These are phyloP conservation scores for Dilophus febrilis DNA, from an alignment of 2,888 invertebrate genomes.

Conservation along the genomic window DNA sequence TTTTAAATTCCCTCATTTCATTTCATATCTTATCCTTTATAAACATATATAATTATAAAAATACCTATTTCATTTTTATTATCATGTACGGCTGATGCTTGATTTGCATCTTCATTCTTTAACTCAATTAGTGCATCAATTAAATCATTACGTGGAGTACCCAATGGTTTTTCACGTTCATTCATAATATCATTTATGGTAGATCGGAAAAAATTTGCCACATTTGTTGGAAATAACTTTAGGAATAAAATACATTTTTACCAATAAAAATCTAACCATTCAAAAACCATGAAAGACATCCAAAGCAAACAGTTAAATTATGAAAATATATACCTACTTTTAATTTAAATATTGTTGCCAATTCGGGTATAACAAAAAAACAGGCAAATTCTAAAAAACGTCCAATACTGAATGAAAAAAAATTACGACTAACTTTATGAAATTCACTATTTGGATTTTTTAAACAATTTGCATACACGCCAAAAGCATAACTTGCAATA, in stretches of 20 bases:
- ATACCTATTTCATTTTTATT: no score
- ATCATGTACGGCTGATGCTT: neutral
- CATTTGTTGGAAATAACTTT: slow-evolving; percentile 9
- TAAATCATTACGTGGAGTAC: slow-evolving; percentile 27
- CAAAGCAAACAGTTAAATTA: no score
- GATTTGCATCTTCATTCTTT: slow-evolving; percentile 14
- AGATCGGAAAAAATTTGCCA: slow-evolving; percentile 21
- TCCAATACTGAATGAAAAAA: slow-evolving; percentile 14
- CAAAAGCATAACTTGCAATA: slow-evolving; percentile 25
- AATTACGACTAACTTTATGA: slow-evolving; percentile 16
- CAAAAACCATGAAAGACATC: no score
- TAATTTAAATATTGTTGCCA: slow-evolving; percentile 16
- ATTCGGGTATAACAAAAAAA: slow-evolving; percentile 22
- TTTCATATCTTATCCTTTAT: no score
- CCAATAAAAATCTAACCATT: no score
- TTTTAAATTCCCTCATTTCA: no score
- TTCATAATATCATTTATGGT: slow-evolving; percentile 29
- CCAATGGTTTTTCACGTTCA: slow-evolving; percentile 25
- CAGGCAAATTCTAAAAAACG: slow-evolving; percentile 19
- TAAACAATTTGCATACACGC: slow-evolving; percentile 22
- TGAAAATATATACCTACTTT: no score
- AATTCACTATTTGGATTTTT: slow-evolving; percentile 23
- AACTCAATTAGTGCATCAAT: slow-evolving; percentile 32
- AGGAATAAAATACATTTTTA: no score
- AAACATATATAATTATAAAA: no score